These are phyloP conservation scores for Drosophila helvetica DNA, from an alignment of 2,888 invertebrate genomes.

Conservation along the genomic window DNA sequence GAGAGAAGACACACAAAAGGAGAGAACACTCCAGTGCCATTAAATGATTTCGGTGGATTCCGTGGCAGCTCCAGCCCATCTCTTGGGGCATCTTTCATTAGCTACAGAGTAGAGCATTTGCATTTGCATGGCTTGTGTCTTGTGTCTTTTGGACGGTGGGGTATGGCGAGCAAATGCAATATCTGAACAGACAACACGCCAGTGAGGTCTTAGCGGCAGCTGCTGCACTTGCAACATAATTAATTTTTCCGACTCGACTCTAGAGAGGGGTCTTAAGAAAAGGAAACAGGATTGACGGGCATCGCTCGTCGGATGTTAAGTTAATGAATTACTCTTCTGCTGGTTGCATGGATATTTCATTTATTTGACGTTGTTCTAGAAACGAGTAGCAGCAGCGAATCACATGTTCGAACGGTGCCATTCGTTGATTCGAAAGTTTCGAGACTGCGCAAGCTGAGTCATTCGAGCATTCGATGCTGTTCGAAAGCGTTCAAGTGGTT, in stretches of 20 bases:
- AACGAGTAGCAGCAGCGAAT: too few species aligned
- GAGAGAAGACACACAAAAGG: neutral
- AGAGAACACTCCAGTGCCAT: neutral
- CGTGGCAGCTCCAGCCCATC: neutral
- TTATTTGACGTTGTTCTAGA: too few species aligned
- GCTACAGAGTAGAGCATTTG: slow-evolving; percentile 1
- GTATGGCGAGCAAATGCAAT: slow-evolving; percentile 1
- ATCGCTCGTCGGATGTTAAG: too few species aligned
- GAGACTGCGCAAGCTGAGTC: too few species aligned
- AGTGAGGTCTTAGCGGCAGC: slow-evolving; percentile 1
- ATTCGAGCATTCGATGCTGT: too few species aligned
- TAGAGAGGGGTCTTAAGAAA: slow-evolving; percentile 5
- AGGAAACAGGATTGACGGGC: neutral
- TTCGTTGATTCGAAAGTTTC: too few species aligned
- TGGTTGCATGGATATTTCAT: too few species aligned
- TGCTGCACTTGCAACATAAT: slow-evolving; percentile 44
- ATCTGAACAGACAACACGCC: slow-evolving; percentile 4
- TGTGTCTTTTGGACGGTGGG: neutral
- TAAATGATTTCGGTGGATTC: neutral
- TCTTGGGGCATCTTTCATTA: slow-evolving; percentile 8
- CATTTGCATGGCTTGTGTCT: neutral
- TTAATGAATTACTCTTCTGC: too few species aligned
- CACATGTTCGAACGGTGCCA: too few species aligned
- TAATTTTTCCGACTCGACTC: slow-evolving; percentile 26
- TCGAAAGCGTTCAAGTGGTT: too few species aligned